Percentiles rank a stretch among this genome's conserved stretches.
Evolutionary conservation across 2,888 invertebrate genomes (phyloP).

Genomic region (Osmoderma eremita): DNA sequence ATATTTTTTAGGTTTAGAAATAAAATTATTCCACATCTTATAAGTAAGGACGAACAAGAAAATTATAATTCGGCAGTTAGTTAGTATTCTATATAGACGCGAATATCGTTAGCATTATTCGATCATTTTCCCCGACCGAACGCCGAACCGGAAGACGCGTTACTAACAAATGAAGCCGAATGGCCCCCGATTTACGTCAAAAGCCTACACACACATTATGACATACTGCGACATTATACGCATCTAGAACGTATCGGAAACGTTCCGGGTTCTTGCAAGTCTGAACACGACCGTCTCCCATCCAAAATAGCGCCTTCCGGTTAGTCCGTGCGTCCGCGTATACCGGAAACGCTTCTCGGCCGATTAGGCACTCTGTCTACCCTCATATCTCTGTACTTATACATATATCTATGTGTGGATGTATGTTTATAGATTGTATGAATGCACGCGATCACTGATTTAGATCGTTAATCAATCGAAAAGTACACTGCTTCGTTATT

Average conservation of each 20-base stretch:
- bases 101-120: neutral
- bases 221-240: conserved; percentile 30
- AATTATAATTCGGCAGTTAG: too few relatives aligned
- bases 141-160: conserved; percentile 37
- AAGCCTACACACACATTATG: conserved; percentile 25
- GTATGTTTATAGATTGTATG: too few relatives aligned
- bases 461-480: conserved; percentile 30
- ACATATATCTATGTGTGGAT: too few relatives aligned
- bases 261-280: conserved; percentile 44
- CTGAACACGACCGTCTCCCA: conserved; percentile 50
- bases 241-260: conserved; percentile 6
- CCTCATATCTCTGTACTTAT: neutral
- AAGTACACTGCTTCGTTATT: conserved; percentile 12
- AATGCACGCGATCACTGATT: conserved; percentile 7
- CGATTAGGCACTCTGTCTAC: conserved; percentile 61
- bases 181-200: conserved; percentile 38
- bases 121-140: neutral
- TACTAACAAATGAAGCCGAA: conserved; percentile 26
- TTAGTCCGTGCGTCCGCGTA: conserved; percentile 17
- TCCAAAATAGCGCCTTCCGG: conserved; percentile 54
- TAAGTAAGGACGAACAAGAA: too few relatives aligned
- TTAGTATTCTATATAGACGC: too few relatives aligned
- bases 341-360: conserved; percentile 58
- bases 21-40: too few relatives aligned
- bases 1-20: too few relatives aligned